Base-by-base conservation (phyloP, 2,797 vertebrate species). In the Channallabes apus region DNA sequence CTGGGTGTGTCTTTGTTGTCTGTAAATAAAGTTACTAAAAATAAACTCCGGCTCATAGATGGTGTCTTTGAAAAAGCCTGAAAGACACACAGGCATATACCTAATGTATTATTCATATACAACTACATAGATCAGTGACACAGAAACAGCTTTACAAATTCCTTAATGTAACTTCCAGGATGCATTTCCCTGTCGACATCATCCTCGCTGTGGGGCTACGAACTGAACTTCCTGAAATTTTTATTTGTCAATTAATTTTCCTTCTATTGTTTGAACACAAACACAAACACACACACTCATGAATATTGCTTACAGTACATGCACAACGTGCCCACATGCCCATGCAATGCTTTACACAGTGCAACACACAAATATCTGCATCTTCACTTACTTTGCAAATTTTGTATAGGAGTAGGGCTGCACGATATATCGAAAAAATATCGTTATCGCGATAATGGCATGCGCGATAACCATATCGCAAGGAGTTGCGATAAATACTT, bases 231-330 rank as follows among this genome's bases (percentile, higher is more conserved):
- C 78, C 58, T 29, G 20, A 32, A 68, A 24, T 82, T 17, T 64
- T 32, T 41, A 32, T 29, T 22, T 51, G 59, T 32, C 35, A 62
- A 38, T 64, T 82, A 14, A 54, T 82, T 75, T 88, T 85, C 76
- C 83, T 58, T 88, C 76, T 76, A 85, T 82, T 83, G 83, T 83
- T 80, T 22, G 20, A 11, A 51, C 7, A 8, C 72, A 27, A 20
- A 46, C 22, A n/a, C 69, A 6, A 38, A 6, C 38, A 72, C 20
- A 9, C 32, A 38, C 18, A 1, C 58, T 29, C 38, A n/a, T 14
- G 22, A 82, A 59, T 9, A 71, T 5, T 61, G 76, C 35, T 71
- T 35, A 35, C 32, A 32, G 35, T 46, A 54, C 32, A 64, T 51
- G 68, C 4, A 6, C 35, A 24, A 12, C 20, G 1, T 41, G 12